Conservation (phyloP, 2,113 vertebrate species). For the Larimichthys polyactis region DNA sequence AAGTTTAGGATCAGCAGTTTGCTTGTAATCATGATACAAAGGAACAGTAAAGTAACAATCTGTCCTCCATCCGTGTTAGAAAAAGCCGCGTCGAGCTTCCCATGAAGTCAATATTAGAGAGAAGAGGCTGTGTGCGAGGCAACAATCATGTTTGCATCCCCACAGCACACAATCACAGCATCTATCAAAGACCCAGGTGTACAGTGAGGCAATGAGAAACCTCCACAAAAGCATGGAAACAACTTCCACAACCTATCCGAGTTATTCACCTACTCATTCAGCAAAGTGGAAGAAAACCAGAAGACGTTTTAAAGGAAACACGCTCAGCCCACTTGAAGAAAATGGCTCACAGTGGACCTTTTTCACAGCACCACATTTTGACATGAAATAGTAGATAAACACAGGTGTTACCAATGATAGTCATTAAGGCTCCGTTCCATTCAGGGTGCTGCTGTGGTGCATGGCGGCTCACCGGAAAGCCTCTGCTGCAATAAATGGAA, state of each 20-base stretch:
- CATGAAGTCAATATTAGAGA: not conserved
- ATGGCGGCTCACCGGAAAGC: no score
- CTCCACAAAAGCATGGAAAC: not conserved
- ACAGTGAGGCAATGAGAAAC: not conserved
- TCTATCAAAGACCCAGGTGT: slow-evolving; percentile 23
- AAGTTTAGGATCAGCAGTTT: not conserved
- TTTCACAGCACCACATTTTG: no score
- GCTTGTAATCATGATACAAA: not conserved
- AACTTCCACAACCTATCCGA: not conserved
- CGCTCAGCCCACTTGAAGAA: not conserved
- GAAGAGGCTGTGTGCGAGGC: not conserved
- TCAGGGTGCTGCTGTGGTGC: no score
- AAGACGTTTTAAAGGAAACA: not conserved
- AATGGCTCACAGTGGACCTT: not conserved
- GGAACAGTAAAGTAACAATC: not conserved
- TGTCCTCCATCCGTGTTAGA: not conserved
- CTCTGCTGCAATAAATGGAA: no score
- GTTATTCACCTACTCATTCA: not conserved
- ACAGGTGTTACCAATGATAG: no score
- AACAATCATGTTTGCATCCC: slow-evolving; percentile 19
- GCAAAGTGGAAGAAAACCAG: not conserved
- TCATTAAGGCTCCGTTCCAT: no score
- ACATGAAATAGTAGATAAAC: no score
- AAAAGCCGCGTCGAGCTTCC: not conserved
- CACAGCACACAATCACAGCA: slow-evolving; percentile 2